Conservation (phyloP, 2,888 invertebrate genomes). For the Eupithecia inturbata region DNA sequence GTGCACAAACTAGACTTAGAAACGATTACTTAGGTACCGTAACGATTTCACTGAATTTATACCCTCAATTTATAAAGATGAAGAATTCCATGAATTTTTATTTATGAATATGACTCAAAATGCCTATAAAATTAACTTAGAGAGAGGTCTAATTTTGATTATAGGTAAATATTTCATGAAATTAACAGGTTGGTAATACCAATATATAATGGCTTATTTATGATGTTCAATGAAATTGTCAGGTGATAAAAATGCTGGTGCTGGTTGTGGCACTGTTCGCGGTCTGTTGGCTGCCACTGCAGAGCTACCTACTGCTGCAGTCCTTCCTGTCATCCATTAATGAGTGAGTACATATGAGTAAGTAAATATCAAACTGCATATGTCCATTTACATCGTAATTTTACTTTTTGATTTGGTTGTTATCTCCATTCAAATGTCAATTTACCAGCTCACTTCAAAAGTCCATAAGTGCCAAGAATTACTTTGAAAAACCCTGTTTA, state of each 20-base stretch:
- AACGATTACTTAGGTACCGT: neutral
- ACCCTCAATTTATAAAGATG: neutral
- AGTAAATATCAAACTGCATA: no score
- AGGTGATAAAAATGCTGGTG: constrained; percentile 96
- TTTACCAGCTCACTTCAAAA: no score
- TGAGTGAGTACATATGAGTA: constrained; percentile 83
- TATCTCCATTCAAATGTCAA: no score
- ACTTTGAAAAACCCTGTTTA: no score
- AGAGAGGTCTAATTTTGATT: neutral
- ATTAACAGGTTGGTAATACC: neutral
- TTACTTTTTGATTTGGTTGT: no score
- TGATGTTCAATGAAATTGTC: constrained; percentile 44
- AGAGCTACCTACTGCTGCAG: constrained; percentile 89
- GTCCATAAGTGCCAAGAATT: no score
- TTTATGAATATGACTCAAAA: neutral
- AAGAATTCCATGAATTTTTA: neutral
- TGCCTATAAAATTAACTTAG: neutral
- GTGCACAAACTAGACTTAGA: no score
- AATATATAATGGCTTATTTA: neutral
- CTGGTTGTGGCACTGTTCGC: constrained; percentile 92
- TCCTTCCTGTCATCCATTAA: constrained; percentile 88
- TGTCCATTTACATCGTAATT: no score
- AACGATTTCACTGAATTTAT: neutral
- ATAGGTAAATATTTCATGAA: neutral
- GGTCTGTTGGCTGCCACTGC: constrained; percentile 92